phyloP scores from a whole-genome alignment of 2,888 invertebrate genomes.

The Julus scandinavius region DNA sequence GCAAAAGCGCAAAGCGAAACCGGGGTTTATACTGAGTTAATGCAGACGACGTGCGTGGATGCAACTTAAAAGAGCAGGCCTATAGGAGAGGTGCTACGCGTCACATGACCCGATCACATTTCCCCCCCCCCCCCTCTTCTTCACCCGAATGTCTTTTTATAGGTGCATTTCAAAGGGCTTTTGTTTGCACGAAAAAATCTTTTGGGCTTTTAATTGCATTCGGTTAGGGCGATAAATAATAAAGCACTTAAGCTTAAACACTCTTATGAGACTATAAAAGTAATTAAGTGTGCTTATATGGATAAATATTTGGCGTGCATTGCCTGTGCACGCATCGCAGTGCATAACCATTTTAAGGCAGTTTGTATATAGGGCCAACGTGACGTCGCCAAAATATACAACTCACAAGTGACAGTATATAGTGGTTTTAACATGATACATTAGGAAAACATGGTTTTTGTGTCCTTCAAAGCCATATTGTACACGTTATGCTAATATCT shows the following conservation, averaged over 20 bases:
- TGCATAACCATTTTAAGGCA: background rate
- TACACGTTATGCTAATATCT: too few relatives aligned
- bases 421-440: too few relatives aligned
- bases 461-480: too few relatives aligned
- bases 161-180: background rate
- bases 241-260: conserved; percentile 11
- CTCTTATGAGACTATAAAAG: background rate
- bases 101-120: background rate
- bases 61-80: background rate
- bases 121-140: background rate
- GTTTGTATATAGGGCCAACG: background rate
- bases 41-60: conserved; percentile 9
- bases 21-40: conserved; percentile 50
- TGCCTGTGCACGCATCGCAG: background rate
- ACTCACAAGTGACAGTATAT: too few relatives aligned
- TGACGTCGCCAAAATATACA: background rate
- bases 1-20: conserved; percentile 50
- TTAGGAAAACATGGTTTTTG: too few relatives aligned
- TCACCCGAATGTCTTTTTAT: too few relatives aligned
- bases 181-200: conserved; percentile 2
- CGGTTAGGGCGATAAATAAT: background rate
- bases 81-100: background rate
- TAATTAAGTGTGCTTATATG: conserved; percentile 2
- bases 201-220: background rate
- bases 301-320: background rate